Evolutionary conservation across 1,140 invertebrate genomes (phyloP).

Genomic region (Cyphomyrmex costatus): DNA sequence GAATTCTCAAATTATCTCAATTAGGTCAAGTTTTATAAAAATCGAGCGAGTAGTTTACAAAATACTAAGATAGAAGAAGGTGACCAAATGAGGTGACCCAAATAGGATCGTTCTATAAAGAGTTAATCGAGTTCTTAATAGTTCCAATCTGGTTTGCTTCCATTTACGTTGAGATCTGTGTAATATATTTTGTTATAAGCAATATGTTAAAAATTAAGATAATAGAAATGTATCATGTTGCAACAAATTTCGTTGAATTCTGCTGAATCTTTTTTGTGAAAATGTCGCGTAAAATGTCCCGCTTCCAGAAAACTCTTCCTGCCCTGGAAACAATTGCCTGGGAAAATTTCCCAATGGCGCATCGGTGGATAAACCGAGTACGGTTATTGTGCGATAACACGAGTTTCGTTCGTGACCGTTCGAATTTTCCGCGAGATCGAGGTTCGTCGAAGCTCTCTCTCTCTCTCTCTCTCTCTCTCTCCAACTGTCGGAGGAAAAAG

Average conservation of each 20-base stretch:
- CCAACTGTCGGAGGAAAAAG: constrained; percentile 14
- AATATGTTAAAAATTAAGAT: neutral
- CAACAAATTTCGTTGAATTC: constrained; percentile 6
- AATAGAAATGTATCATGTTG: neutral
- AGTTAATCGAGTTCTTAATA: neutral
- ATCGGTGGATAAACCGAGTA: constrained; percentile 54
- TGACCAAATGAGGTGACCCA: too few relatives aligned
- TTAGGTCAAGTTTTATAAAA: too few relatives aligned
- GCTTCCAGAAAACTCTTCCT: constrained; percentile 17
- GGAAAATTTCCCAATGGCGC: constrained; percentile 62
- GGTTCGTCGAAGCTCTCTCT: constrained; percentile 7
- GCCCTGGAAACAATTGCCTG: constrained; percentile 42
- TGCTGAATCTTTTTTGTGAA: constrained; percentile 4
- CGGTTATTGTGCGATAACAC: constrained; percentile 60
- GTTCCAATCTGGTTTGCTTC: neutral
- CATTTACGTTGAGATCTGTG: neutral
- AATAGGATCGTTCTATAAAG: too few relatives aligned
- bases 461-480: neutral
- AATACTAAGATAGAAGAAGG: too few relatives aligned
- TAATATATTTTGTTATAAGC: neutral
- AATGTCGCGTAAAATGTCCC: constrained; percentile 18
- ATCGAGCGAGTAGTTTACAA: too few relatives aligned
- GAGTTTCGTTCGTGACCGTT: constrained; percentile 48
- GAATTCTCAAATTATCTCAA: too few relatives aligned
- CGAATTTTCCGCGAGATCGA: constrained; percentile 55